Evolutionary conservation across 2,888 invertebrate genomes (phyloP), one percentile per base, ranked within the genome.

Genomic region (Antheraea yamamai): DNA sequence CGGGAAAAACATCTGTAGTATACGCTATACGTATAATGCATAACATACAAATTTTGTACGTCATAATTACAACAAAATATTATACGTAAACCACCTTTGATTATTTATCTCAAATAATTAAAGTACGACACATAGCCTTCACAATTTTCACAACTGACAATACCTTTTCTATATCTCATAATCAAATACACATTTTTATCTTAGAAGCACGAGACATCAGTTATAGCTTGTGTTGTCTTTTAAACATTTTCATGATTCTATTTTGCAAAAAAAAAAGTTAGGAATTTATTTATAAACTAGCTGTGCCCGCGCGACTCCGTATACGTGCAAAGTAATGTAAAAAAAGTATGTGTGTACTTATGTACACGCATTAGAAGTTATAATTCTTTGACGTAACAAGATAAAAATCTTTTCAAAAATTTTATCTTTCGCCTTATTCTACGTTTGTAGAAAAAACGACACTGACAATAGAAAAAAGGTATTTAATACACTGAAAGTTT

Each of bases 1-100:
- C 77, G 30, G 75, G 73, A 74, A 73, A 73, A 75, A 78, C 75
- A 78, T 73, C 74, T 51, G 26, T 26, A 61, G 55, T 71, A 58
- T 39, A 58, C 18, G 39, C 71, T 47, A 71, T 26, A 30, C 26
- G 30, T 30, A 52, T 55, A 74, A 47, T 6, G 23, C 8, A 26
- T 16, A 70, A 30, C 51, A 1, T 74, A 52, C 35, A 30, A 18
- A 39, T 70, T 70, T 66, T 66, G 26, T 66, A 26, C 16, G 30
- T 6, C 1, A 66, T 30, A 66, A 30, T 66, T 66, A 66, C 30
- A 16, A 66, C 26, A 66, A 66, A 30, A 20, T 0, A 7, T 30
- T 47, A 47, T 12, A 47, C 10, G 47, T 47, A 47, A 12, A 47
- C 47, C 47, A 47, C 12, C 12, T 47, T 12, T 47, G 47, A 10